Base-by-base conservation (phyloP, 2,113 vertebrate species). In the Poicephalus meyeri region DNA sequence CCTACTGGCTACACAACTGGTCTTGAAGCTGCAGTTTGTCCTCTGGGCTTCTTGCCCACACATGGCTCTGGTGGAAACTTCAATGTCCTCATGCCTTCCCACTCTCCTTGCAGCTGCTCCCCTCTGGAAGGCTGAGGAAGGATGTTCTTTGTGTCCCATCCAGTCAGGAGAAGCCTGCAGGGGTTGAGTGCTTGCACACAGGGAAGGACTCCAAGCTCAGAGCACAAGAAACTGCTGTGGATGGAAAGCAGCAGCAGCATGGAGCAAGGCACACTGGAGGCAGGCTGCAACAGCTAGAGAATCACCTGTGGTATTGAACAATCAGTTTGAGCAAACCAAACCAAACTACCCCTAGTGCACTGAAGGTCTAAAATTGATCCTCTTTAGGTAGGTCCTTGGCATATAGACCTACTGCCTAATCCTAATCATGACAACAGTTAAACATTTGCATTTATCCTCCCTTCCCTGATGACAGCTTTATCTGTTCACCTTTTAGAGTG, bases 261-360 rank as follows among this genome's bases (percentile, higher is more conserved):
- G 9, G 41, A 86, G 33, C 0, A 0, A 80, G 21, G 35, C 60
- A 64, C 4, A 3, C 17, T 9, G 29, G 31, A 82, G 37, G 10
- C 17, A 90, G 39, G 24, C 64, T 68, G 58, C 10, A 10, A 42
- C 52, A 63, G 6, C 26, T n/a, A 53, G 15, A 65, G 61, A 69
- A 80, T 50, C 25, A 37, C n/a, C 21, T 7, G n/a, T 46, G 37
- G 19, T 46, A 66, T 0, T 29, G 31, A 88, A 88, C 24, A 64
- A 56, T 9, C 18, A 31, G 16, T 23, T 39, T 24, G n/a, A 87
- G 23, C 41, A 86, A 89, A 84, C 28, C 58, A 82, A 93, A 72
- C 18, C 10, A 65, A 89, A 33, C 16, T 33, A 69, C 10, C 6
- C 31, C 44, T 69, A 16, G 25, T 47, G 33, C 35, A 80, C 18